These are phyloP conservation scores for Mirza zaza DNA, from an alignment of 2,113 vertebrate species.

Conservation along the genomic window DNA sequence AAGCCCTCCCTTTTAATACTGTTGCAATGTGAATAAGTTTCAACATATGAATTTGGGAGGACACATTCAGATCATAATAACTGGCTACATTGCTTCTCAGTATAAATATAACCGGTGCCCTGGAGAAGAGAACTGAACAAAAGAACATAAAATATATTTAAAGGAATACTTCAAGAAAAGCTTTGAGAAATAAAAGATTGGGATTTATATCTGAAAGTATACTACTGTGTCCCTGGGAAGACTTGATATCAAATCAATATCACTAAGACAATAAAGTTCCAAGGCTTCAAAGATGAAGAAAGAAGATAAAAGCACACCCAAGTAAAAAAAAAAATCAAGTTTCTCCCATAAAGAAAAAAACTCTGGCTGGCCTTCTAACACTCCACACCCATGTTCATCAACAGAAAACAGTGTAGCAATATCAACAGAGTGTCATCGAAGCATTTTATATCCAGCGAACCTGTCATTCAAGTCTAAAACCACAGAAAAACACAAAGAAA, in stretches of 20 bases:
- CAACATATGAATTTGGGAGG: neutral
- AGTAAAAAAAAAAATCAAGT: neutral
- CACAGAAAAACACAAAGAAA: neutral
- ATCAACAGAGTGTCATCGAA: neutral
- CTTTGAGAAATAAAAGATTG: neutral
- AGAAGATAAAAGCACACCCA: neutral
- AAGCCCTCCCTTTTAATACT: neutral
- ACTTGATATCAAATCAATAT: neutral
- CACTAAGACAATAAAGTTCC: neutral
- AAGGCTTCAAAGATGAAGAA: neutral
- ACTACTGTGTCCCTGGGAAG: neutral
- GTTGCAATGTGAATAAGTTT: neutral
- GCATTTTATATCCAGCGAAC: constrained; percentile 27
- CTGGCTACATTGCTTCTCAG: neutral
- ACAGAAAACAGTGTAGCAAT: neutral
- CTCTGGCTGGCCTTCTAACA: neutral
- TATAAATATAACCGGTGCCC: neutral
- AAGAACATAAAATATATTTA: neutral
- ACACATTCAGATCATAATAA: neutral
- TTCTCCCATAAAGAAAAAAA: neutral
- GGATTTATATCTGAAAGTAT: neutral
- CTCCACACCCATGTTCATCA: neutral
- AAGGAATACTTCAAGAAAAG: neutral
- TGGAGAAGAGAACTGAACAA: neutral
- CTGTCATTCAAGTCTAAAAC: constrained; percentile 4